phyloP scores from a whole-genome alignment of 2,888 invertebrate species.

The Acleris laterana region DNA sequence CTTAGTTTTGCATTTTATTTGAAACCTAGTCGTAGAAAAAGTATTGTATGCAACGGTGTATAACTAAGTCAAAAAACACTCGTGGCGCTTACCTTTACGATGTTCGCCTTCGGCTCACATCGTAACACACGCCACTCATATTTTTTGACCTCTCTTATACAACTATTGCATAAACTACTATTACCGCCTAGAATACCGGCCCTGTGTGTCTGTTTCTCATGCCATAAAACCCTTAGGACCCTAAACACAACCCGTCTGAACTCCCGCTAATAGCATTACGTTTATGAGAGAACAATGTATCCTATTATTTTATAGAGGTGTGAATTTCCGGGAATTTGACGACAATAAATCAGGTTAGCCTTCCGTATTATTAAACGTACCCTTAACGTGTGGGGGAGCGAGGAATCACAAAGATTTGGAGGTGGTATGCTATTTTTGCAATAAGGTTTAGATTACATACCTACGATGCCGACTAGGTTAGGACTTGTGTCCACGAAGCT shows the following conservation, averaged over 20 bases:
- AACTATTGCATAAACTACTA: too few species aligned
- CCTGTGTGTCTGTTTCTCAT: too few species aligned
- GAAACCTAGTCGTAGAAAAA: too few species aligned
- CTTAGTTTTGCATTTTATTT: too few species aligned
- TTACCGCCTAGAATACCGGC: too few species aligned
- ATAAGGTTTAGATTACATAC: neutral
- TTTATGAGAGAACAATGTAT: conserved; percentile 38
- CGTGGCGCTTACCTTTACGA: too few species aligned
- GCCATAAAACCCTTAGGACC: too few species aligned
- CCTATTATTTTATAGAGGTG: conserved; percentile 48
- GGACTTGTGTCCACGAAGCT: neutral
- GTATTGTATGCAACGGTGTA: too few species aligned
- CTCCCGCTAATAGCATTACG: conserved; percentile 24
- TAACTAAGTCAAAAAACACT: too few species aligned
- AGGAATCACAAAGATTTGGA: conserved; percentile 5
- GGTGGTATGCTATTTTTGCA: neutral
- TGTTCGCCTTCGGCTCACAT: too few species aligned
- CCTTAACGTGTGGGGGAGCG: conserved; percentile 40
- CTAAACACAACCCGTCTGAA: neutral
- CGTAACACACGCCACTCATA: too few species aligned
- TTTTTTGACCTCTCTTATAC: too few species aligned
- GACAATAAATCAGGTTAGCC: conserved; percentile 66
- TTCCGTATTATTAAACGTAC: conserved; percentile 61
- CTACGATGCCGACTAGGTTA: neutral
- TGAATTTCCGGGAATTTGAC: conserved; percentile 58